phyloP scores from a whole-genome alignment of 2,888 invertebrate species.

The Drosophila acutilabella region DNA sequence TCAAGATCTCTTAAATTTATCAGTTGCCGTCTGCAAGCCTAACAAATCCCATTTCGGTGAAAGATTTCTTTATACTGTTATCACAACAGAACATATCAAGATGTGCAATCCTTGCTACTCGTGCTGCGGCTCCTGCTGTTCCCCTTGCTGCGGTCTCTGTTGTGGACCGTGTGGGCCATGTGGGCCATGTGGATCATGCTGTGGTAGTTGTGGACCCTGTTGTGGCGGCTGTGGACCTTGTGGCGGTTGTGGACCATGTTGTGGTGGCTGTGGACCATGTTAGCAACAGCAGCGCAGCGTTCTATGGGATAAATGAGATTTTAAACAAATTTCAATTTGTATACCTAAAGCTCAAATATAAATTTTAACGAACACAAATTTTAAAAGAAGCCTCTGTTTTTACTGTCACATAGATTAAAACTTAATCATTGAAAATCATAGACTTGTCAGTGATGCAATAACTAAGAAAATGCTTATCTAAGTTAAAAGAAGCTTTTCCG shows the following conservation, averaged over 20 bases:
- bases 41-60: background rate
- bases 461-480: too few relatives aligned
- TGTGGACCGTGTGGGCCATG: slow-evolving; percentile 5
- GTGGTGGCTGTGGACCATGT: slow-evolving; percentile 16
- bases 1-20: background rate
- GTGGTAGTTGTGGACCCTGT: slow-evolving; percentile 11
- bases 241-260: slow-evolving; percentile 16
- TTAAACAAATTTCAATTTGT: background rate
- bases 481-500: too few relatives aligned
- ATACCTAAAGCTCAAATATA: background rate
- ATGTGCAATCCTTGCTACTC: slow-evolving; percentile 50
- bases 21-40: background rate
- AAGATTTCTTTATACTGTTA: background rate
- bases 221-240: slow-evolving; percentile 21
- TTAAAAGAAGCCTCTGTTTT: too few relatives aligned
- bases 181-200: background rate
- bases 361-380: background rate
- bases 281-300: background rate
- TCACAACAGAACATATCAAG: slow-evolving; percentile 7
- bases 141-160: slow-evolving; percentile 7
- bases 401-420: too few relatives aligned
- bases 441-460: too few relatives aligned
- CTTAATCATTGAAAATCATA: too few relatives aligned
- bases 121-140: slow-evolving; percentile 23
- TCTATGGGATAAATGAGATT: slow-evolving; percentile 7